These are phyloP conservation scores for Scolopax mira DNA, from an alignment of 2,113 vertebrate genomes.

Conservation along the genomic window DNA sequence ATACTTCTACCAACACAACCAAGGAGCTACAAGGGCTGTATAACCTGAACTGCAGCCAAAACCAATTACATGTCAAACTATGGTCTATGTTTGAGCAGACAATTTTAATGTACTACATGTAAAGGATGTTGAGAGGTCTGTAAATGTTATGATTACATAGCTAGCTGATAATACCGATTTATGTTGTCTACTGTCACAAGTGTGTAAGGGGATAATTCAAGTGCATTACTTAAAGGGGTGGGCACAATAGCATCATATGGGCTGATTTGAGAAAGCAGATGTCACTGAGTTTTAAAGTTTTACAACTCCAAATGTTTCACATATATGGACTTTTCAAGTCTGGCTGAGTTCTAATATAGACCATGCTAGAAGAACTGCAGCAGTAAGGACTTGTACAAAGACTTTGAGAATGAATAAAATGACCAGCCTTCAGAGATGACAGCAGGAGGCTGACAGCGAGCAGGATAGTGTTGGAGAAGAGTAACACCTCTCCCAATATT, in stretches of 20 bases:
- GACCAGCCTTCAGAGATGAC: background rate
- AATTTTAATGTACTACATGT: conserved; percentile 24
- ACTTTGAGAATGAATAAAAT: background rate
- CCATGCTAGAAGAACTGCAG: background rate
- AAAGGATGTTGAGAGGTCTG: conserved; percentile 14
- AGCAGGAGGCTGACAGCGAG: background rate
- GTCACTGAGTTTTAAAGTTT: background rate
- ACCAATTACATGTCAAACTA: conserved; percentile 14
- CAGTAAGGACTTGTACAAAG: background rate
- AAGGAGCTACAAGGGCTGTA: background rate
- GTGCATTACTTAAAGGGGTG: background rate
- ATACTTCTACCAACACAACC: conserved; percentile 18
- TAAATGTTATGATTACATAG: conserved; percentile 34
- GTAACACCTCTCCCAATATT: background rate
- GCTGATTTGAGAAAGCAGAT: background rate
- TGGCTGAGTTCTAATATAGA: background rate
- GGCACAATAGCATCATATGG: background rate
- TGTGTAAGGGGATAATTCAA: background rate
- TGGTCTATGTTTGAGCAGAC: background rate
- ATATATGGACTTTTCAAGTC: background rate
- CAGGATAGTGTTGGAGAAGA: background rate
- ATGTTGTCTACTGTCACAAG: background rate
- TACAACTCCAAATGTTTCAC: background rate
- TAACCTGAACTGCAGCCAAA: conserved; percentile 48
- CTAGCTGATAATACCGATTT: background rate